Evolutionary conservation across 1,140 invertebrate species (phyloP), one percentile per base, ranked within the genome.

Genomic region (Pygmarrhopalites habei): DNA sequence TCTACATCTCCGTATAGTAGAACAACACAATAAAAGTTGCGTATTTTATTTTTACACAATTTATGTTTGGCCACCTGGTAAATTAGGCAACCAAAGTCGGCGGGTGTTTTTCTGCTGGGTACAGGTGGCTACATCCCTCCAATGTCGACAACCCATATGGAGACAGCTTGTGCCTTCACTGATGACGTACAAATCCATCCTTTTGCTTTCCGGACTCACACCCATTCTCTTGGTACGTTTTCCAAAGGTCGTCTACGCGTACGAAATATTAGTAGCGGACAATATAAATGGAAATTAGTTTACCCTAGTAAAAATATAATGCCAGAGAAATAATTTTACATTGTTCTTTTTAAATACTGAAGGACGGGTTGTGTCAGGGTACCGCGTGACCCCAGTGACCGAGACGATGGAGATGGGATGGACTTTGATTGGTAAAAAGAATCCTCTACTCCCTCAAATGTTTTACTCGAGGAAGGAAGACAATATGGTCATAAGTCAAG

Each of bases 191-290:
- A 83, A 25, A 85, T 98, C 57, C 83, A 95, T 81, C 94, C 95
- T 14, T 95, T 98, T 77, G 95, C 93, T 0, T 98, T 92, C 76
- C 80, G 95, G 61, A 89, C 88, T 0, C 95, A 99, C 75, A 97
- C 95, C 0, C 95, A 98, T 75, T 79, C 81, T 30, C 77, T 97
- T 35, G 92, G 91, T 63, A n/a, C n/a, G n/a, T n/a, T n/a, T 12
- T 12, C 10, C n/a, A 41, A 41, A n/a, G 10, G 10, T 41, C n/a
- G 10, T 41, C 10, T 41, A 12, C n/a, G 39, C 39, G 10, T 41
- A 12, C n/a, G n/a, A 10, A 41, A 41, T 41, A 12, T 41, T 10
- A n/a, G n/a, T n/a, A n/a, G n/a, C n/a, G n/a, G n/a, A n/a, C n/a
- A n/a, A n/a, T n/a, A n/a, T n/a, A n/a, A n/a, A n/a, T n/a, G n/a